phyloP scores from a whole-genome alignment of 2,797 vertebrate genomes.

The Glossophaga mutica region DNA sequence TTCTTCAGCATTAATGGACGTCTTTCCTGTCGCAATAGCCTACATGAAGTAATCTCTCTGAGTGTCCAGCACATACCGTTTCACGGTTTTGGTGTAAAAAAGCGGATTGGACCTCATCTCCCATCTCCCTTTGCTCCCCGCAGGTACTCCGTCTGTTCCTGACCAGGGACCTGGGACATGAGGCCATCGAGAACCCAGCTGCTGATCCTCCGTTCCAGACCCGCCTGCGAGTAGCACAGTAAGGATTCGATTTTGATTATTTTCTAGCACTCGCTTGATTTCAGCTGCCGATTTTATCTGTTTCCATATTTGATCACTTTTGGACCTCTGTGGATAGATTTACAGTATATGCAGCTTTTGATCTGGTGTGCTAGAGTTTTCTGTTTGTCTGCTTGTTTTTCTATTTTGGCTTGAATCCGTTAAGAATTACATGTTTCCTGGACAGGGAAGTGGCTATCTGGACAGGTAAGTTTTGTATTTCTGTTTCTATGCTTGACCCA shows the following conservation, averaged over 20 bases:
- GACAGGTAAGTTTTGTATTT: not conserved
- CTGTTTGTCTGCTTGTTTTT: not conserved
- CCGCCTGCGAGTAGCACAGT: not conserved
- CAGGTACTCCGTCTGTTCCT: not conserved
- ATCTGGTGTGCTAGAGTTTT: not conserved
- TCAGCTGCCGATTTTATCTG: not conserved
- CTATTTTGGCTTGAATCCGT: not conserved
- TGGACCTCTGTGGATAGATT: not conserved
- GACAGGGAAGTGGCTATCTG: not conserved
- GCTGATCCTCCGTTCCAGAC: no score
- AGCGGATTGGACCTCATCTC: not conserved
- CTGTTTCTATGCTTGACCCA: not conserved
- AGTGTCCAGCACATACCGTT: not conserved
- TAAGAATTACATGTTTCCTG: not conserved
- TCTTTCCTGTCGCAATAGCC: not conserved
- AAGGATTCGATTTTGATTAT: not conserved
- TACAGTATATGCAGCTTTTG: not conserved
- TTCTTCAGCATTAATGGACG: not conserved
- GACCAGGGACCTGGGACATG: accelerated
- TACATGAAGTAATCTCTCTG: not conserved
- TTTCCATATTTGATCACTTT: not conserved
- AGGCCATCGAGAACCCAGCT: not conserved
- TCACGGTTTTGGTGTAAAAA: not conserved
- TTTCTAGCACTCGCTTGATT: not conserved
- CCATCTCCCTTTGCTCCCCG: not conserved